phyloP scores from a whole-genome alignment of 2,113 vertebrate genomes.

The Ibidorhyncha struthersii region DNA sequence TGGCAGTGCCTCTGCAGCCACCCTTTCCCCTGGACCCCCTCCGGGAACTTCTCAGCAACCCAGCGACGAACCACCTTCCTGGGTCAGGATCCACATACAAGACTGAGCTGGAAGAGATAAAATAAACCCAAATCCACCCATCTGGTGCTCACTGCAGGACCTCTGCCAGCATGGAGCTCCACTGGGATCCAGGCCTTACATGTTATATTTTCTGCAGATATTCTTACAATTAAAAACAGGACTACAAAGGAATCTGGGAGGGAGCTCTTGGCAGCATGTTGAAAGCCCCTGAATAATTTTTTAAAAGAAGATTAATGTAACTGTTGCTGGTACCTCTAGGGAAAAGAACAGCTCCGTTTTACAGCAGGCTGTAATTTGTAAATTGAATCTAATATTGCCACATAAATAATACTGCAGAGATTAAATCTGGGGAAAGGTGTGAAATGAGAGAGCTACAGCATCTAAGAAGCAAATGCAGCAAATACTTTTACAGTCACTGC shows the following conservation, averaged over 20 bases:
- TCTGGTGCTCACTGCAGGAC: slow-evolving; percentile 61
- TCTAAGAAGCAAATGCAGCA: slow-evolving; percentile 63
- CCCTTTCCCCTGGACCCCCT: not conserved
- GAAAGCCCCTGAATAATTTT: slow-evolving; percentile 58
- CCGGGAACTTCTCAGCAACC: not conserved
- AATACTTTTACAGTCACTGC: slow-evolving; percentile 41
- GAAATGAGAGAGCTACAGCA: slow-evolving; percentile 58
- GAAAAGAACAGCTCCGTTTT: not conserved
- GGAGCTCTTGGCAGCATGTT: slow-evolving; percentile 53
- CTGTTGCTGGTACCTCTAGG: slow-evolving; percentile 43
- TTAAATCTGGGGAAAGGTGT: slow-evolving; percentile 73
- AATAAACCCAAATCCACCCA: slow-evolving; percentile 51
- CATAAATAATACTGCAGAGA: slow-evolving; percentile 65
- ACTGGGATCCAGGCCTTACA: slow-evolving; percentile 53
- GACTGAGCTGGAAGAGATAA: slow-evolving; percentile 39
- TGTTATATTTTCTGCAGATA: slow-evolving; percentile 66
- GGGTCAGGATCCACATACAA: not conserved
- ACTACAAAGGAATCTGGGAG: slow-evolving; percentile 61
- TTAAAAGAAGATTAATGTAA: slow-evolving; percentile 50
- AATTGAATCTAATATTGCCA: slow-evolving; percentile 60
- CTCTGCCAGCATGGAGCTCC: slow-evolving; percentile 52
- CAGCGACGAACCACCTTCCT: not conserved
- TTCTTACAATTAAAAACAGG: slow-evolving; percentile 62
- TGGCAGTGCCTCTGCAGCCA: not conserved
- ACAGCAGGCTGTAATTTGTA: slow-evolving; percentile 67